Conservation (phyloP, 37 sponge, comb jelly and placozoan species). For the Cladorhizidae sp. region DNA sequence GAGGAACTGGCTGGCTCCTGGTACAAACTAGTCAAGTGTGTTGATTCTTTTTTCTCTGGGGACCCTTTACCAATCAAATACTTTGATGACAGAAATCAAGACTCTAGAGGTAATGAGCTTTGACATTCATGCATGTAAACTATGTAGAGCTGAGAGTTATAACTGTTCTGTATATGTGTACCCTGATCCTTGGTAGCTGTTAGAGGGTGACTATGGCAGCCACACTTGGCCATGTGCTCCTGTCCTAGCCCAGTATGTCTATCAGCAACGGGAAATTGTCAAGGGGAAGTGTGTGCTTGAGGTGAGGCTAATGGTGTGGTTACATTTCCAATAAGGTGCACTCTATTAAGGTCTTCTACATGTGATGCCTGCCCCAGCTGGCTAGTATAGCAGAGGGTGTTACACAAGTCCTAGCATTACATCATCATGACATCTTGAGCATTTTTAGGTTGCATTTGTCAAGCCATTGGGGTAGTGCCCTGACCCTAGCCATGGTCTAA, state of each 20-base stretch:
- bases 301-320: slow-evolving; percentile 35
- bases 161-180: slow-evolving; percentile 1
- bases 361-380: too few species aligned
- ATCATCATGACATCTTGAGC: too few species aligned
- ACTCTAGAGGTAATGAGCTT: not conserved
- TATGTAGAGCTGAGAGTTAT: not conserved
- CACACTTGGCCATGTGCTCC: slow-evolving; percentile 97
- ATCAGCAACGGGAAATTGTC: slow-evolving; percentile 37
- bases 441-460: too few species aligned
- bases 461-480: too few species aligned
- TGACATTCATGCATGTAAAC: too few species aligned
- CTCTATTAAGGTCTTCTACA: too few species aligned
- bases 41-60: not conserved
- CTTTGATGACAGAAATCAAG: not conserved
- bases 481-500: too few species aligned
- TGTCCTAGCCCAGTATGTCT: slow-evolving; percentile 80
- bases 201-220: slow-evolving; percentile 72
- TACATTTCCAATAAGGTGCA: too few species aligned
- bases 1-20: too few species aligned
- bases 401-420: too few species aligned
- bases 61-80: not conserved
- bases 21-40: too few species aligned
- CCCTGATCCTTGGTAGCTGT: slow-evolving; percentile 2
- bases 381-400: too few species aligned
- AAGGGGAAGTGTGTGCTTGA: slow-evolving; percentile 65